Evolutionary conservation across 2,797 vertebrate species (phyloP).

Genomic region (Poeciliopsis infans): DNA sequence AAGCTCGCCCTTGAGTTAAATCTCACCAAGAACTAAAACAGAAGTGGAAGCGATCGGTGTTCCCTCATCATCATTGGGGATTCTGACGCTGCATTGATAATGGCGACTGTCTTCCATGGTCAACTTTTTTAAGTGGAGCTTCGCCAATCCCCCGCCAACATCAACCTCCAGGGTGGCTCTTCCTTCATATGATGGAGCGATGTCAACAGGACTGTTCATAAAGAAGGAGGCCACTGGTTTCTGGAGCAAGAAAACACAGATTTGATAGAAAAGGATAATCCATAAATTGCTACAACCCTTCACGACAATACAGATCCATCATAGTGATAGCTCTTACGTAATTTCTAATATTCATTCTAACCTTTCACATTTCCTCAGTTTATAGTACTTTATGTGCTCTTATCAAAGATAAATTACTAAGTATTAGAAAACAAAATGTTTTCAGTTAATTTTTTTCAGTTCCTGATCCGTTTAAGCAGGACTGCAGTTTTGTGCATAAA

Average conservation of each 20-base stretch:
- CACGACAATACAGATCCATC: neutral
- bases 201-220: constrained; percentile 20
- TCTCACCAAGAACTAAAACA: constrained; percentile 81
- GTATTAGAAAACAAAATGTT: neutral
- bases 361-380: neutral
- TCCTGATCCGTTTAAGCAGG: constrained; percentile 1
- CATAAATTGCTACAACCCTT: neutral
- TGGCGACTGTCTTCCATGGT: constrained; percentile 70
- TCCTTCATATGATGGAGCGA: constrained; percentile 64
- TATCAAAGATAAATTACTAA: neutral
- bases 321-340: neutral
- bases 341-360: neutral
- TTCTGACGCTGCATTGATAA: constrained; percentile 73
- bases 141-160: neutral
- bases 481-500: neutral
- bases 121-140: constrained; percentile 64
- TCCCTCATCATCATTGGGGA: constrained; percentile 71
- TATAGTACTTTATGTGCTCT: too few species aligned
- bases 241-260: constrained; percentile 53
- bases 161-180: constrained; percentile 59
- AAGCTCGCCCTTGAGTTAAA: constrained; percentile 5
- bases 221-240: constrained; percentile 61
- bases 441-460: neutral
- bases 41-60: constrained; percentile 50
- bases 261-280: neutral